Percentiles rank a stretch among this genome's conserved stretches.
phyloP scores from a whole-genome alignment of 2,888 invertebrate genomes.

The Crepidodera aurea region DNA sequence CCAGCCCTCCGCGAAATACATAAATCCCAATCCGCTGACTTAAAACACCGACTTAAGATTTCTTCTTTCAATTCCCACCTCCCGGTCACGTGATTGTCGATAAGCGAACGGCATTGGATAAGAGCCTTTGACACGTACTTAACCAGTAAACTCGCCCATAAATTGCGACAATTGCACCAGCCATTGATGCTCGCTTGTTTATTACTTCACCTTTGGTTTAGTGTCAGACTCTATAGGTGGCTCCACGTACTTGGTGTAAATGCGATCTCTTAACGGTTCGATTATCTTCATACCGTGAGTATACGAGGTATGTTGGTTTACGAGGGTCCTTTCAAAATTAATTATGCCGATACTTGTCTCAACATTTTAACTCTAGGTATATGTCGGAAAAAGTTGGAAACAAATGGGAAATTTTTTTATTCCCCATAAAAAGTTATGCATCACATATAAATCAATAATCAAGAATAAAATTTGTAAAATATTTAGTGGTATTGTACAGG shows the following conservation, averaged over 20 bases:
- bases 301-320: too few species aligned
- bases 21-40: background rate
- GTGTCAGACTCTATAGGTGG: conserved; percentile 55
- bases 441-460: too few species aligned
- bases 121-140: conserved; percentile 48
- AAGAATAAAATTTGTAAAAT: too few species aligned
- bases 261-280: background rate
- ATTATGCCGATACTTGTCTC: too few species aligned
- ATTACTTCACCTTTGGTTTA: conserved; percentile 50
- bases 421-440: too few species aligned
- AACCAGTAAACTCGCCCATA: conserved; percentile 44
- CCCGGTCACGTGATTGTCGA: conserved; percentile 46
- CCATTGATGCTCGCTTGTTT: conserved; percentile 55
- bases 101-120: conserved; percentile 47
- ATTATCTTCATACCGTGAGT: background rate
- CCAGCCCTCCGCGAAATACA: background rate
- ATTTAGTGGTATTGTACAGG: too few species aligned
- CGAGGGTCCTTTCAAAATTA: too few species aligned
- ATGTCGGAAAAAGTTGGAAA: too few species aligned
- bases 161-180: conserved; percentile 52
- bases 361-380: too few species aligned
- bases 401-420: too few species aligned
- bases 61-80: conserved; percentile 48
- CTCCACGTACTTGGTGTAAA: conserved; percentile 39
- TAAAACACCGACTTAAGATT: background rate